These are phyloP conservation scores for Smutsia temminckii DNA, from an alignment of 2,797 vertebrate genomes.

Conservation along the genomic window DNA sequence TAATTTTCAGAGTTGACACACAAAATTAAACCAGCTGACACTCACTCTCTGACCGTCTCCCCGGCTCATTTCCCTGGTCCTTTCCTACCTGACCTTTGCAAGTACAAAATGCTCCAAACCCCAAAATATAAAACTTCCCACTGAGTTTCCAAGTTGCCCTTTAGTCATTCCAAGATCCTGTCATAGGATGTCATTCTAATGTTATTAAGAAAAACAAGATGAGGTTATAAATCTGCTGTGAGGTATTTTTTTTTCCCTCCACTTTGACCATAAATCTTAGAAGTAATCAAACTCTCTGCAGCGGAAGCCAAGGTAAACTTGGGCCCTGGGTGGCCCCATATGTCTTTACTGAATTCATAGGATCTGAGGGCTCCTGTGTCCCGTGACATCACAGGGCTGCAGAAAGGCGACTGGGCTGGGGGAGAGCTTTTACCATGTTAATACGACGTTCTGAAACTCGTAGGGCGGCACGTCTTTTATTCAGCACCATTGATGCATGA, in stretches of 20 bases:
- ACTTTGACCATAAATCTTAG: constrained; percentile 61
- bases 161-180: constrained; percentile 24
- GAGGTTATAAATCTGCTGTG: constrained; percentile 63
- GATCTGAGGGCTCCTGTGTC: neutral
- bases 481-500: neutral
- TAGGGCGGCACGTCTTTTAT: neutral
- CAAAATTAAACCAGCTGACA: constrained; percentile 89
- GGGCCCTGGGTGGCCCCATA: neutral
- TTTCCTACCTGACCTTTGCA: constrained; percentile 83
- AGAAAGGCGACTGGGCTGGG: neutral
- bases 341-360: constrained; percentile 26
- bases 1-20: constrained; percentile 91
- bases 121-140: constrained; percentile 59
- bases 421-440: neutral
- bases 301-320: constrained; percentile 52
- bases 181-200: constrained; percentile 63
- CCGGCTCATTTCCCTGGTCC: constrained; percentile 81
- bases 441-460: neutral
- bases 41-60: constrained; percentile 83
- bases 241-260: constrained; percentile 15
- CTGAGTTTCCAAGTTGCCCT: constrained; percentile 20
- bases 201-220: constrained; percentile 56
- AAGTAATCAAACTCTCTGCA: constrained; percentile 61
- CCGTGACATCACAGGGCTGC: neutral
- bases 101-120: constrained; percentile 33